phyloP scores from a whole-genome alignment of 1,140 invertebrate species.

The Drosophila nannoptera region DNA sequence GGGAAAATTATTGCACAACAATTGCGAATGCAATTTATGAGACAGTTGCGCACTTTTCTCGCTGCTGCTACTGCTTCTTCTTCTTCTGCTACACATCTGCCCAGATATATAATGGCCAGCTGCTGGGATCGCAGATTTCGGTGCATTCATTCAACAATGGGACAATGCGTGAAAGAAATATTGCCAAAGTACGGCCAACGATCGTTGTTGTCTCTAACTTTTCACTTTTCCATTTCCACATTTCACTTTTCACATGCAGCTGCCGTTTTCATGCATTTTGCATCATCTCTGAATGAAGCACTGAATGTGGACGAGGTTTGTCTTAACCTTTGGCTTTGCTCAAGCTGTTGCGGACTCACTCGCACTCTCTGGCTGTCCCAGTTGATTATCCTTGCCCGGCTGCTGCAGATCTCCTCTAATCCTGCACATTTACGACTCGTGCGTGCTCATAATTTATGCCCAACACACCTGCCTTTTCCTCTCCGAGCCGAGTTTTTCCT shows the following conservation, averaged over 20 bases:
- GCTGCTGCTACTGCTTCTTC: not conserved
- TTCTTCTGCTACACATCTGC: slow-evolving; percentile 15
- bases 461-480: slow-evolving; percentile 42
- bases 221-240: slow-evolving; percentile 15
- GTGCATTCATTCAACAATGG: slow-evolving; percentile 21
- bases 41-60: slow-evolving; percentile 44
- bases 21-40: slow-evolving; percentile 67
- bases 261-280: slow-evolving; percentile 55
- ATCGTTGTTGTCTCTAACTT: slow-evolving; percentile 38
- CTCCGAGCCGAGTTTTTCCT: slow-evolving; percentile 32
- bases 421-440: slow-evolving; percentile 47
- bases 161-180: slow-evolving; percentile 44
- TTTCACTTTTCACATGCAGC: slow-evolving; percentile 37
- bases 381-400: too few species aligned
- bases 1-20: slow-evolving; percentile 45
- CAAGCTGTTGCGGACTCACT: not conserved
- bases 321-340: slow-evolving; percentile 45
- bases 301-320: not conserved
- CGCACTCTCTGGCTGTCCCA: not conserved
- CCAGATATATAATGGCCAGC: slow-evolving; percentile 33
- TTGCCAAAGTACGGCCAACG: slow-evolving; percentile 53
- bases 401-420: slow-evolving; percentile 64
- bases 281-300: slow-evolving; percentile 58
- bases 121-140: slow-evolving; percentile 35
- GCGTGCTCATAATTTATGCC: slow-evolving; percentile 72